phyloP scores from a whole-genome alignment of 2,113 vertebrate species.

The Pseudopodoces humilis region DNA sequence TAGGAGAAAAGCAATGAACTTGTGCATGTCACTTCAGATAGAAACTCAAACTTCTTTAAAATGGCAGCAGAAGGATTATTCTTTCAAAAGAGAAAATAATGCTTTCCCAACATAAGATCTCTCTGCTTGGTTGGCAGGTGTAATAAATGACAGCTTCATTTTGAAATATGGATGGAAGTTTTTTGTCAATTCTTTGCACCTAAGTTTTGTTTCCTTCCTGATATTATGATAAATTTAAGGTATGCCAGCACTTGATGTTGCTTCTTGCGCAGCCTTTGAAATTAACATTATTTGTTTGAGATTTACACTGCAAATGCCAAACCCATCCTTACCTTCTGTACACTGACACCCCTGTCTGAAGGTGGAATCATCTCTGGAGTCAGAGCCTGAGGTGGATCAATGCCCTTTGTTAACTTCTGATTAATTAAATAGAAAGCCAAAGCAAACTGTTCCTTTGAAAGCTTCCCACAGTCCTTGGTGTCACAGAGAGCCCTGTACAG shows the following conservation, averaged over 20 bases:
- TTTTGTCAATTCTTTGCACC: neutral
- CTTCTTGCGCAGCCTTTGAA: neutral
- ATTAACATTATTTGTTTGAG: neutral
- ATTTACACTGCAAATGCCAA: neutral
- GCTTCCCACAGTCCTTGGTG: constrained; percentile 91
- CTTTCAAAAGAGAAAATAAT: neutral
- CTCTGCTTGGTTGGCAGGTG: constrained; percentile 54
- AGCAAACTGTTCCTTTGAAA: constrained; percentile 95
- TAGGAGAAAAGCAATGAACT: neutral
- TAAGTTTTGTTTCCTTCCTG: neutral
- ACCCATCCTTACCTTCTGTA: constrained; percentile 81
- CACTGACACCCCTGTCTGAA: constrained; percentile 80
- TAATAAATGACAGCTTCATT: constrained; percentile 23
- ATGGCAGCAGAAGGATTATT: neutral
- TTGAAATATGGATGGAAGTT: neutral
- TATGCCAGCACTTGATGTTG: neutral
- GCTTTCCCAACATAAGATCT: constrained; percentile 34
- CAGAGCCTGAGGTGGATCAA: constrained; percentile 90
- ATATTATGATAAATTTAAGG: neutral
- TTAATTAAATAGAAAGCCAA: constrained; percentile 96
- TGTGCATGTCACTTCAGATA: neutral
- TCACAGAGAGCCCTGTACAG: constrained; percentile 92
- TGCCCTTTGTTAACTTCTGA: constrained; percentile 89
- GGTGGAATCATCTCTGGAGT: constrained; percentile 95
- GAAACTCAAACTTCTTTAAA: neutral